These are phyloP conservation scores for Bedellia somnulentella DNA, from an alignment of 2,888 invertebrate species.

Conservation along the genomic window DNA sequence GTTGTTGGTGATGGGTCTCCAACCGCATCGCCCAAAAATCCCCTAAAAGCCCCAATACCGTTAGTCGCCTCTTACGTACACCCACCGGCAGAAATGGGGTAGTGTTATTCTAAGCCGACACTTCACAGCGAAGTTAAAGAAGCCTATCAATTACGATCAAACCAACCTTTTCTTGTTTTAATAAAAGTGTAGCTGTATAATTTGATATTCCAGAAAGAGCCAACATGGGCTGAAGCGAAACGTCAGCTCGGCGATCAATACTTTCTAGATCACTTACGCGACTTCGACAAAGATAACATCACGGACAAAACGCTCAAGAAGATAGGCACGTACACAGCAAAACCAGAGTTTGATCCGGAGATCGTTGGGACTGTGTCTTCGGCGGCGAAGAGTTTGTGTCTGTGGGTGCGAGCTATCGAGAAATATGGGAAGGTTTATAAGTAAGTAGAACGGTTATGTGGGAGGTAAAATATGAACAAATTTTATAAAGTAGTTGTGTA, in stretches of 20 bases:
- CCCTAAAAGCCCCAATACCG: too few relatives aligned
- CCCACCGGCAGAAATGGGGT: too few relatives aligned
- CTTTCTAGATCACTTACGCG: slow-evolving; percentile 75
- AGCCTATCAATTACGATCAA: too few relatives aligned
- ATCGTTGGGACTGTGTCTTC: slow-evolving; percentile 82
- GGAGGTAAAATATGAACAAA: too few relatives aligned
- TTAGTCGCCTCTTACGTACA: too few relatives aligned
- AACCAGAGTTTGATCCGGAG: slow-evolving; percentile 84
- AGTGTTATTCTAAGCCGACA: too few relatives aligned
- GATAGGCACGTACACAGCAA: slow-evolving; percentile 75
- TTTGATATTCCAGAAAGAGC: slow-evolving; percentile 61
- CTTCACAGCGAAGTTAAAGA: too few relatives aligned
- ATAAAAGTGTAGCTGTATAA: too few relatives aligned
- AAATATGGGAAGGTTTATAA: slow-evolving; percentile 87
- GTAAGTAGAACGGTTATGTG: slow-evolving; percentile 50
- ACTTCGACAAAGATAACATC: slow-evolving; percentile 89
- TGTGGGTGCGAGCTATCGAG: slow-evolving; percentile 92
- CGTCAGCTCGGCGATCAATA: slow-evolving; percentile 80
- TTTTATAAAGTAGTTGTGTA: too few relatives aligned
- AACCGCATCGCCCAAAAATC: too few relatives aligned
- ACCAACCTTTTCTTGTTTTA: too few relatives aligned
- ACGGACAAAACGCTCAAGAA: slow-evolving; percentile 79
- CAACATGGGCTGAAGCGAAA: slow-evolving; percentile 87
- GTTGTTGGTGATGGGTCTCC: too few relatives aligned
- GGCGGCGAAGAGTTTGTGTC: slow-evolving; percentile 85